Evolutionary conservation across 2,113 vertebrate genomes (phyloP), one percentile per base, ranked within the genome.

Genomic region (Pyxicephalus adspersus): DNA sequence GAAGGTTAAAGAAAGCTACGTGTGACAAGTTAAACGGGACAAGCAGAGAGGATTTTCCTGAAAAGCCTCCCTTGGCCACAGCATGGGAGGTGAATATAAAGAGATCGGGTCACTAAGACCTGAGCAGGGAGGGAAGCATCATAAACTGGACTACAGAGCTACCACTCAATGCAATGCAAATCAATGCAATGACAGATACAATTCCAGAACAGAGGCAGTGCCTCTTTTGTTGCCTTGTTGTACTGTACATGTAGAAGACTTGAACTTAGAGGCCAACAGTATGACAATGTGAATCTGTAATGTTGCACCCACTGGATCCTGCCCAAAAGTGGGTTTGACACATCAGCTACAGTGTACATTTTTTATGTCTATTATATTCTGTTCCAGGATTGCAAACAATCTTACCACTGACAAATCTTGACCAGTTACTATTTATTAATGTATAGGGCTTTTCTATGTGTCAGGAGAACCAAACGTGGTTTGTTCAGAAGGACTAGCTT

Each of bases 161-260:
- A 90, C 87, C 93, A 89, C 93, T 95, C 90, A 90, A 94, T 95
- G 96, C 96, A 97, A 97, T 94, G 94, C 96, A 97, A 93, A 95
- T 95, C 97, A 97, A 97, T 93, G 91, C 94, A 95, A 94, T 86
- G 84, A 88, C 61, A 92, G 83, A 91, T 86, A 91, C 86, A 86
- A 92, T 93, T 94, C 90, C 91, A 91, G 87, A 92, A 87, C 86
- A 83, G 89, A 90, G 87, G 91, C 91, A 83, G 89, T 87, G 92
- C 92, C 91, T 92, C 85, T 88, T 87, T 90, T 92, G 90, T 83
- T 86, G 85, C 90, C 89, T 87, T 85, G 80, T 83, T 76, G 85
- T 90, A 89, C 84, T 89, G 87, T 91, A 91, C 86, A 89, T 92
- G 89, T 88, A 88, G 89, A 90, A 92, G 90, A 95, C 95, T 97